Percentiles rank a stretch among this genome's conserved stretches.
Conservation (phyloP, 2,113 vertebrate species). For the Naja naja region DNA sequence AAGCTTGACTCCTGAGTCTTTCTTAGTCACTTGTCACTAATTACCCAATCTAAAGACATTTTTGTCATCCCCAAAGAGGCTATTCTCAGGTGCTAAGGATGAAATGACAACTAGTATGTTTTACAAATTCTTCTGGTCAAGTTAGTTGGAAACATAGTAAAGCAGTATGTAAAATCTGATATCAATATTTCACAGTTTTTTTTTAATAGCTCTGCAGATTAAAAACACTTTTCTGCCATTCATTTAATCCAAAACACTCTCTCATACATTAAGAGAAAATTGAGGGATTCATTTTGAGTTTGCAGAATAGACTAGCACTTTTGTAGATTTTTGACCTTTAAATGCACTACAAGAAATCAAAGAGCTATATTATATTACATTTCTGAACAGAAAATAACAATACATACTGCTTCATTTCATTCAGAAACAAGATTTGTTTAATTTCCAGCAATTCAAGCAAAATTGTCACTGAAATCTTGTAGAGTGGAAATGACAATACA, state of each 20-base stretch:
- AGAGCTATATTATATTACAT: not conserved
- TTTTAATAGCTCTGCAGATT: not conserved
- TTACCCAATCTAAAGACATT: constrained; percentile 83
- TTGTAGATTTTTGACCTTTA: not conserved
- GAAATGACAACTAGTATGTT: constrained; percentile 55
- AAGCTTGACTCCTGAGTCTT: constrained; percentile 75
- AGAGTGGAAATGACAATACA: not conserved
- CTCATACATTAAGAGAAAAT: not conserved
- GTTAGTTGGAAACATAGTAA: constrained; percentile 3
- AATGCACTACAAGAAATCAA: not conserved
- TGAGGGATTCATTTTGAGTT: not conserved
- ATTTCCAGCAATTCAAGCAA: not conserved
- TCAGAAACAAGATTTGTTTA: not conserved
- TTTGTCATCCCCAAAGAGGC: constrained; percentile 70
- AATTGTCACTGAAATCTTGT: not conserved
- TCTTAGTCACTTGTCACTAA: constrained; percentile 82
- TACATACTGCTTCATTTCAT: not conserved
- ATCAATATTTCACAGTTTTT: constrained; percentile 11
- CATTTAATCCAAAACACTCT: not conserved
- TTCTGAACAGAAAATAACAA: not conserved
- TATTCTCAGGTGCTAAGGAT: constrained; percentile 54
- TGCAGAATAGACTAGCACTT: not conserved
- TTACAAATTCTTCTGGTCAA: constrained; percentile 5
- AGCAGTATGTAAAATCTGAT: not conserved
- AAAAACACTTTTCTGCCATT: not conserved